Conservation (phyloP, 2,888 invertebrate species). For the Caenorhabditis sp. region DNA sequence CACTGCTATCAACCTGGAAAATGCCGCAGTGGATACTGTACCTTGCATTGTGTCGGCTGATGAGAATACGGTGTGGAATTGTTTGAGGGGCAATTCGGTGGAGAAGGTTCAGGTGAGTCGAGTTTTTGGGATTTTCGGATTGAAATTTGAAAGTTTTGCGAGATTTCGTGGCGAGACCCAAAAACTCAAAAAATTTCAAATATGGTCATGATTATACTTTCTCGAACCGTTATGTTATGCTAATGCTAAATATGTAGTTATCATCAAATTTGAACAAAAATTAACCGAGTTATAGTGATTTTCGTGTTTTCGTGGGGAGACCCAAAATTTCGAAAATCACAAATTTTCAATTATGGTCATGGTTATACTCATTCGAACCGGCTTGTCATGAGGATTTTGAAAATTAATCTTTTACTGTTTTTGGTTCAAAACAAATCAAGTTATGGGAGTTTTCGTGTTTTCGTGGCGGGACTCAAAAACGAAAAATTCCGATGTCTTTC, state of each 20-base stretch:
- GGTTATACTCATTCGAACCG: neutral
- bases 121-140: neutral
- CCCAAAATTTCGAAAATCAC: conserved; percentile 1
- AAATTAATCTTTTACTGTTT: too few species aligned
- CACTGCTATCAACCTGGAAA: conserved; percentile 47
- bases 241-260: too few species aligned
- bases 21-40: conserved; percentile 31
- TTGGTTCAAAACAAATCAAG: too few species aligned
- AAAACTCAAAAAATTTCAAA: too few species aligned
- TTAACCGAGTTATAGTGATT: neutral
- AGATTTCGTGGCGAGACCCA: too few species aligned
- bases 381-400: too few species aligned
- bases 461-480: too few species aligned
- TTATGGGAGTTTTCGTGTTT: too few species aligned
- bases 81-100: conserved; percentile 36
- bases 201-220: too few species aligned
- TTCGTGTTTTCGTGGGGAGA: neutral
- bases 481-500: too few species aligned
- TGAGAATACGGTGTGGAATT: conserved; percentile 54
- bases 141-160: too few species aligned
- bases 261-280: neutral
- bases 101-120: conserved; percentile 49
- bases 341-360: neutral
- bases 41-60: conserved; percentile 65
- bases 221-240: too few species aligned